Evolutionary conservation across 2,888 invertebrate species (phyloP).

Genomic region (Belgica antarctica): DNA sequence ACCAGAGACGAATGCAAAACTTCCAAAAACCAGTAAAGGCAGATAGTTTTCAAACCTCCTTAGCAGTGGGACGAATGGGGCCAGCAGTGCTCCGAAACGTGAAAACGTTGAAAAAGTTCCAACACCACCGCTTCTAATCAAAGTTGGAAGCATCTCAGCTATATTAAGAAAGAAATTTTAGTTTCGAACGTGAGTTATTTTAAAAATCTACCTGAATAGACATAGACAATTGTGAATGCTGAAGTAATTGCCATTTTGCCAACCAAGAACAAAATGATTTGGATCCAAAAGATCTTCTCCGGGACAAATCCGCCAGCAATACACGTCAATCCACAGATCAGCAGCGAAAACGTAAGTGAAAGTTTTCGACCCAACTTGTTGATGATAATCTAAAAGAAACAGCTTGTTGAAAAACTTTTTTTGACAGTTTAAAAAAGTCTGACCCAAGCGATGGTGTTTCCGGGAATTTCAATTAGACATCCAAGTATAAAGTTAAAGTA

Average conservation of each 20-base stretch:
- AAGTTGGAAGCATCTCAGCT: conserved; percentile 56
- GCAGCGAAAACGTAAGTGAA: conserved; percentile 58
- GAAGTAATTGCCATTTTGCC: conserved; percentile 66
- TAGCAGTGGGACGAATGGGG: conserved; percentile 62
- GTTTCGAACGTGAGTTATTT: conserved; percentile 16
- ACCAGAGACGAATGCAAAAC: conserved; percentile 57
- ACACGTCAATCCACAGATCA: conserved; percentile 59
- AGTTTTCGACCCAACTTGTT: conserved; percentile 58
- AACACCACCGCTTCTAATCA: conserved; percentile 61
- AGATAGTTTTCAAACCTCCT: conserved; percentile 47
- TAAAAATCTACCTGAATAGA: conserved; percentile 57
- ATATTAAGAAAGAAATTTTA: conserved; percentile 46
- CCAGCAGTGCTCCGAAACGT: conserved; percentile 61
- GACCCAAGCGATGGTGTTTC: conserved; percentile 55
- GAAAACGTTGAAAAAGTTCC: conserved; percentile 62
- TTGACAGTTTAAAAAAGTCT: background rate
- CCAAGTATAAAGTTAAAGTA: conserved; percentile 66
- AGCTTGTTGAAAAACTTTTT: background rate
- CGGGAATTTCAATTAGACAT: conserved; percentile 63
- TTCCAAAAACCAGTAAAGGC: conserved; percentile 60
- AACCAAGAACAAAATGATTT: conserved; percentile 60
- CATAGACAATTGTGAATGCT: conserved; percentile 63
- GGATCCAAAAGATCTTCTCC: conserved; percentile 57
- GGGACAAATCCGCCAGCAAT: conserved; percentile 59
- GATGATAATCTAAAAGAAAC: conserved; percentile 54